phyloP scores from a whole-genome alignment of 2,113 vertebrate species.

The Phalacrocorax pelagicus region DNA sequence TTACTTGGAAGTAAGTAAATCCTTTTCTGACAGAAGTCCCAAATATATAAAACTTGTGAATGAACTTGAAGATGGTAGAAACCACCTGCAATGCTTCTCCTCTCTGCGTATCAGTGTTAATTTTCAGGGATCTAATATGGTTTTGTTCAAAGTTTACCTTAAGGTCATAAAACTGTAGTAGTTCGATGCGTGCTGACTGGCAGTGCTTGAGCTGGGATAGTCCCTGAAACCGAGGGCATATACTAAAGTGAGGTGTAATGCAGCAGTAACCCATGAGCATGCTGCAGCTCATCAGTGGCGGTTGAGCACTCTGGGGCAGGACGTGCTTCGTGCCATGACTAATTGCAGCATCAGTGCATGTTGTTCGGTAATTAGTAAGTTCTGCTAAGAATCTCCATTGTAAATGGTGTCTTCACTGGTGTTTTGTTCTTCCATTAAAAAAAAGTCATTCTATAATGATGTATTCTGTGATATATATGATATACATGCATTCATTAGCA shows the following conservation, averaged over 20 bases:
- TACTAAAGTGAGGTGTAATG: background rate
- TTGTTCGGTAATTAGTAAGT: background rate
- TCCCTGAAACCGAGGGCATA: background rate
- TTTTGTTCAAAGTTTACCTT: background rate
- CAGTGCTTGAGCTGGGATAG: background rate
- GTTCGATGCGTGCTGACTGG: background rate
- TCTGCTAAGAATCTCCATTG: background rate
- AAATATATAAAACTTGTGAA: background rate
- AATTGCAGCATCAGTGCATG: background rate
- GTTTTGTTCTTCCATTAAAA: background rate
- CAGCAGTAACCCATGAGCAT: background rate
- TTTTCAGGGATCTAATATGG: background rate
- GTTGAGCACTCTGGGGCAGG: background rate
- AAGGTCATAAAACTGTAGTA: background rate
- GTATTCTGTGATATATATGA: background rate
- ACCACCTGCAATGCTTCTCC: background rate
- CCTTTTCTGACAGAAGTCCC: background rate
- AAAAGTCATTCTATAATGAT: background rate
- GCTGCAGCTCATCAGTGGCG: background rate
- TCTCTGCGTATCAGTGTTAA: background rate
- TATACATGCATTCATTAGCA: background rate
- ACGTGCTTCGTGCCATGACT: background rate
- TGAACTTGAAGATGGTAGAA: background rate
- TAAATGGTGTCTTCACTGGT: background rate
- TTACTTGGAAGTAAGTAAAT: background rate